Percentiles rank a stretch among this genome's conserved stretches.
Evolutionary conservation across 1,140 invertebrate genomes (phyloP).

Genomic region (Drosophila mauritiana): DNA sequence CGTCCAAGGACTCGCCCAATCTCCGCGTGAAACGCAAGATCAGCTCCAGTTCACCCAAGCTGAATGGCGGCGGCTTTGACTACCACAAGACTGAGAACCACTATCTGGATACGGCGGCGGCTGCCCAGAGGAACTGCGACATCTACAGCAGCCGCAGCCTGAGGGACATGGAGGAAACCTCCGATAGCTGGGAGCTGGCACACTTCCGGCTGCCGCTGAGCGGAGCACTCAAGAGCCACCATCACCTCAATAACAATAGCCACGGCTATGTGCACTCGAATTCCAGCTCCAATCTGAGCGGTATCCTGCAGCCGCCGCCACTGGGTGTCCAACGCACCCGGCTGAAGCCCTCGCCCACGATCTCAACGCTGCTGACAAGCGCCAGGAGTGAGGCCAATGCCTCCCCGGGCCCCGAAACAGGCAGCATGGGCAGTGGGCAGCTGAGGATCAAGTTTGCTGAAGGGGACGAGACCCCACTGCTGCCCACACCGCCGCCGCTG

Average conservation of each 20-base stretch:
- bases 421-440: constrained; percentile 55
- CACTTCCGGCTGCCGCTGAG: constrained; percentile 76
- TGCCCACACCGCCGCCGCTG: constrained; percentile 14
- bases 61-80: constrained; percentile 67
- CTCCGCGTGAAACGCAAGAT: constrained; percentile 76
- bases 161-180: constrained; percentile 48
- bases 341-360: constrained; percentile 73
- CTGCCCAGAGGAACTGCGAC: constrained; percentile 39
- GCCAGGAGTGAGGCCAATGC: constrained; percentile 3
- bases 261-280: constrained; percentile 58
- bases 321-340: constrained; percentile 26
- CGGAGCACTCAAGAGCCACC: constrained; percentile 69
- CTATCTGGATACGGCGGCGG: constrained; percentile 44
- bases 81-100: constrained; percentile 76
- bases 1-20: constrained; percentile 56
- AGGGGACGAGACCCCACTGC: constrained; percentile 52
- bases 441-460: constrained; percentile 70
- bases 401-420: constrained; percentile 37
- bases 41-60: constrained; percentile 78
- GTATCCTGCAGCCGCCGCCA: constrained; percentile 63
- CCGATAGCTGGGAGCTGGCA: constrained; percentile 71
- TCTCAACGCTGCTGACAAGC: constrained; percentile 70
- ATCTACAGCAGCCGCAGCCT: constrained; percentile 74
- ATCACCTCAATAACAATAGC: constrained; percentile 45
- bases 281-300: constrained; percentile 77